phyloP scores from a whole-genome alignment of 2,113 vertebrate species.

The Thamnaconus septentrionalis region DNA sequence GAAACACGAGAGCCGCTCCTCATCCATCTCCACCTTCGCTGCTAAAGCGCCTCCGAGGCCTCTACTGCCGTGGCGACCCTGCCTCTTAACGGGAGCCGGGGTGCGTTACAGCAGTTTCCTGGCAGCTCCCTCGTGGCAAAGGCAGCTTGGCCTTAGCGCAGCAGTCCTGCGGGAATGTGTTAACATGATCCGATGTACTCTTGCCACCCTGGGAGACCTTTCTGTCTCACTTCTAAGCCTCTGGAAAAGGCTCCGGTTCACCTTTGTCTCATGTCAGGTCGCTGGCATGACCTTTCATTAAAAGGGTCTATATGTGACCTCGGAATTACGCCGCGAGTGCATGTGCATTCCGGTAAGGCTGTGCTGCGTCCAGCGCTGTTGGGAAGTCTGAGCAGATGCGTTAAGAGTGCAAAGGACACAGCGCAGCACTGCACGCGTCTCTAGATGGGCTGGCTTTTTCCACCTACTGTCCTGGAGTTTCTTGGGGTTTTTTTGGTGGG shows the following conservation, averaged over 20 bases:
- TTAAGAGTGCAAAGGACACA: no score
- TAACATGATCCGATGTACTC: constrained; percentile 56
- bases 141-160: constrained; percentile 38
- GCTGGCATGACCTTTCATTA: constrained; percentile 49
- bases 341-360: no score
- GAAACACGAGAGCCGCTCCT: constrained; percentile 64
- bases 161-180: constrained; percentile 59
- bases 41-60: background rate
- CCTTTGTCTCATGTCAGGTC: constrained; percentile 40
- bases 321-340: no score
- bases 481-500: no score
- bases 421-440: no score
- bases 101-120: constrained; percentile 60
- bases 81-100: background rate
- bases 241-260: constrained; percentile 36
- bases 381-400: no score
- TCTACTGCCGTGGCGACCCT: constrained; percentile 1
- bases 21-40: constrained; percentile 54
- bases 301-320: constrained; percentile 7
- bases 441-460: no score
- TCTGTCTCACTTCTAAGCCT: constrained; percentile 44
- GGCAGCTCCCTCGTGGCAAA: constrained; percentile 46
- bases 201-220: constrained; percentile 52
- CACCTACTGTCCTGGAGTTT: no score
- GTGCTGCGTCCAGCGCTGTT: no score